Conservation (phyloP, 2,888 invertebrate genomes). For the Apamea epomidion region DNA sequence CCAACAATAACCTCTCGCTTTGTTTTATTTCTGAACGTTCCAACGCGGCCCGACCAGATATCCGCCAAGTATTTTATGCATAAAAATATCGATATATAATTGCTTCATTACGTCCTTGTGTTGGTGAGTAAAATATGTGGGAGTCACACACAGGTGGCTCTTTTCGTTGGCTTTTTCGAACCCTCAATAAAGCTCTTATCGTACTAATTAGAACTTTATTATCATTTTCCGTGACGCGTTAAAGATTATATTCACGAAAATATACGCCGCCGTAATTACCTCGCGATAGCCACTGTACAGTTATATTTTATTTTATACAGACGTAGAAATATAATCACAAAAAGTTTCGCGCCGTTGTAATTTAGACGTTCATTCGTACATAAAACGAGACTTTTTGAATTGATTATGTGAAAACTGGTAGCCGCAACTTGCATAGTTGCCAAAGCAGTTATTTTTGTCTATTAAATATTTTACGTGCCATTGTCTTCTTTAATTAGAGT, state of each 20-base stretch:
- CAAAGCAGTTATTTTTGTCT: constrained; percentile 60
- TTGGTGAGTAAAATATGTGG: constrained; percentile 90
- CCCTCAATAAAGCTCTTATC: constrained; percentile 67
- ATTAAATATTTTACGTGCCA: constrained; percentile 61
- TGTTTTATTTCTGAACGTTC: constrained; percentile 88
- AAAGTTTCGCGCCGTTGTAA: constrained; percentile 52
- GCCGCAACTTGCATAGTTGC: constrained; percentile 61
- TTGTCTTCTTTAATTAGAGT: constrained; percentile 63
- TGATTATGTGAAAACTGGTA: constrained; percentile 60
- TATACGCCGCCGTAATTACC: constrained; percentile 62
- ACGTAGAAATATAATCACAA: constrained; percentile 51
- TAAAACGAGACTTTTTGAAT: constrained; percentile 56
- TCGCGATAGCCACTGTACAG: constrained; percentile 52
- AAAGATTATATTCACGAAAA: constrained; percentile 59
- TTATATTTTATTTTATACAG: constrained; percentile 54
- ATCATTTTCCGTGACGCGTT: constrained; percentile 60
- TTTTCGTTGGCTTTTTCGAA: constrained; percentile 60
- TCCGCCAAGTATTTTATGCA: constrained; percentile 90
- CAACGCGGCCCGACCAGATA: constrained; percentile 84
- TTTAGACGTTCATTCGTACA: constrained; percentile 58
- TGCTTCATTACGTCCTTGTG: constrained; percentile 91
- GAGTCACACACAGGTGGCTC: constrained; percentile 87
- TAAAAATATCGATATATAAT: constrained; percentile 91
- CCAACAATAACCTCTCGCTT: constrained; percentile 88
- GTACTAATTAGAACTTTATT: constrained; percentile 71